phyloP scores from a whole-genome alignment of 1,140 invertebrate species.

The Holcopasites calliopsidis region DNA sequence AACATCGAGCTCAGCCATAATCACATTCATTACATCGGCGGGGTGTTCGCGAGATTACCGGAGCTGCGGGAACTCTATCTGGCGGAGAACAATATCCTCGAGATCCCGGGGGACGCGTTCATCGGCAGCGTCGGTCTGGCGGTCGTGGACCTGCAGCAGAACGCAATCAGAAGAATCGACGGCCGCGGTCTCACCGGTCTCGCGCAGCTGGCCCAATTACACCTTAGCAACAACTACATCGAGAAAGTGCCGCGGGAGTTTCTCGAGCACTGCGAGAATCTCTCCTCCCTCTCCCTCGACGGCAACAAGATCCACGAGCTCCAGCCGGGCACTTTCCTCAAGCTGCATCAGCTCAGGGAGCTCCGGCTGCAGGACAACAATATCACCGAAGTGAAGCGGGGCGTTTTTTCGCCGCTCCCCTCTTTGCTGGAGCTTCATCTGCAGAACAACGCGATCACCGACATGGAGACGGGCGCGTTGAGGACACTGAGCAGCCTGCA shows the following conservation, averaged over 20 bases:
- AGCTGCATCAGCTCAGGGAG: conserved; percentile 87
- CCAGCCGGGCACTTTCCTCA: conserved; percentile 88
- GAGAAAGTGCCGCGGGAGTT: conserved; percentile 86
- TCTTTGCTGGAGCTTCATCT: conserved; percentile 91
- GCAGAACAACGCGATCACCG: conserved; percentile 91
- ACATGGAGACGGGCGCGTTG: conserved; percentile 91
- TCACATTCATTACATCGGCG: conserved; percentile 91
- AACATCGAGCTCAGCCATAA: conserved; percentile 94
- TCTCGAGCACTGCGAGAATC: conserved; percentile 86
- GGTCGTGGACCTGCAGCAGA: conserved; percentile 93
- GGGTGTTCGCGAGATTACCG: conserved; percentile 88
- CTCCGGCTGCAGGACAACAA: conserved; percentile 93
- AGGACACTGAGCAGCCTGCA: conserved; percentile 90
- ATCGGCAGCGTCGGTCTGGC: conserved; percentile 87
- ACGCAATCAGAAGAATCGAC: conserved; percentile 89
- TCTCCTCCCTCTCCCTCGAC: conserved; percentile 93
- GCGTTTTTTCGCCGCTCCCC: conserved; percentile 90
- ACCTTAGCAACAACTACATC: conserved; percentile 93
- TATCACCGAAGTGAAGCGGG: conserved; percentile 86
- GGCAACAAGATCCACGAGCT: conserved; percentile 93
- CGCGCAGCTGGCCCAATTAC: conserved; percentile 88
- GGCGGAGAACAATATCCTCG: conserved; percentile 94
- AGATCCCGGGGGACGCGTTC: conserved; percentile 90
- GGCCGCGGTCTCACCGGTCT: conserved; percentile 86
- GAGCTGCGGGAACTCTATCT: conserved; percentile 90